phyloP scores from a whole-genome alignment of 2,113 vertebrate genomes.

The Menura novaehollandiae region DNA sequence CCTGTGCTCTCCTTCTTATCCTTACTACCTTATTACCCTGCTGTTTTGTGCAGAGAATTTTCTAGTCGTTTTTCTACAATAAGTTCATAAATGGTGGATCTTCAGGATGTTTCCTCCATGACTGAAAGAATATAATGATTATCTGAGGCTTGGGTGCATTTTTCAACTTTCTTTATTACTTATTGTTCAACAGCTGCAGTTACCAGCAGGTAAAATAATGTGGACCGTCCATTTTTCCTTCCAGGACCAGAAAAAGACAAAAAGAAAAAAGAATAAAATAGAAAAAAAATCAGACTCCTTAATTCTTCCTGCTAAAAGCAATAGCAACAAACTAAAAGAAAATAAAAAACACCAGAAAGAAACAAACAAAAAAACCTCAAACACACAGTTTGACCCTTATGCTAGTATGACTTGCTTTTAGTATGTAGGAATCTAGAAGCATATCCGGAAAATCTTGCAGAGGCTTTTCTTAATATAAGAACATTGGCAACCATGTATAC shows the following conservation, averaged over 20 bases:
- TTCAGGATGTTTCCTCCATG: not conserved
- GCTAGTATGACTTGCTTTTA: not conserved
- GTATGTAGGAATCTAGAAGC: not conserved
- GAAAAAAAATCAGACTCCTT: not conserved
- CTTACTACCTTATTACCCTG: constrained; percentile 47
- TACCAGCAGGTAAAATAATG: not conserved
- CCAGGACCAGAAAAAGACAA: not conserved
- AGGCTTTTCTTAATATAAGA: not conserved
- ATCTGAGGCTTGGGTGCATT: not conserved
- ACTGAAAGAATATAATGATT: not conserved
- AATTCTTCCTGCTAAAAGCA: not conserved
- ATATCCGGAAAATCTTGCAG: not conserved
- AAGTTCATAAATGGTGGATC: not conserved
- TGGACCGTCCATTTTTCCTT: not conserved
- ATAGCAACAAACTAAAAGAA: not conserved
- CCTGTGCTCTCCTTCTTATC: not conserved
- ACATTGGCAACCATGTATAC: not conserved
- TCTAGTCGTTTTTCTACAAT: not conserved
- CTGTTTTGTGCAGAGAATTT: not conserved
- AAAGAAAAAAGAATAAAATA: not conserved
- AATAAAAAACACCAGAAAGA: not conserved
- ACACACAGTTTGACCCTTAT: not conserved
- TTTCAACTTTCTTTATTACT: not conserved
- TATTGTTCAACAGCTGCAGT: not conserved
- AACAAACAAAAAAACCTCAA: not conserved